phyloP scores from a whole-genome alignment of 2,888 invertebrate species.

The Selenia dentaria region DNA sequence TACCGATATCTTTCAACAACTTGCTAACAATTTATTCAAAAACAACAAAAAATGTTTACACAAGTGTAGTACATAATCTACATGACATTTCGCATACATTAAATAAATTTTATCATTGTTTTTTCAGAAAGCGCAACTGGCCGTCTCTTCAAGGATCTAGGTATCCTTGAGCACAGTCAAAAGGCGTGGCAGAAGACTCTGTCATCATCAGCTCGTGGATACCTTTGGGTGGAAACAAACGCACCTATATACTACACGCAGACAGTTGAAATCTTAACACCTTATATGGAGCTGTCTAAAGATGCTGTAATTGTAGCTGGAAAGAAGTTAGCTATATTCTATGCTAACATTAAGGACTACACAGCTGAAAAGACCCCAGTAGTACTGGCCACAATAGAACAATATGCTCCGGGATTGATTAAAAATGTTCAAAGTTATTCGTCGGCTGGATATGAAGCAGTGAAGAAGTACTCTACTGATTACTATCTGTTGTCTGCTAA shows the following conservation, averaged over 20 bases:
- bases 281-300: slow-evolving; percentile 85
- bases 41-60: no score
- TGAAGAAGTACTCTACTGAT: slow-evolving; percentile 75
- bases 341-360: slow-evolving; percentile 76
- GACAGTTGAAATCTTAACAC: slow-evolving; percentile 81
- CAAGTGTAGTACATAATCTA: no score
- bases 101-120: no score
- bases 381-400: slow-evolving; percentile 82
- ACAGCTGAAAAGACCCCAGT: slow-evolving; percentile 77
- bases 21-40: no score
- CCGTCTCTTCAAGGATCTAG: slow-evolving; percentile 86
- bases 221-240: slow-evolving; percentile 87
- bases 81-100: no score
- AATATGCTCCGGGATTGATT: slow-evolving; percentile 89
- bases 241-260: slow-evolving; percentile 87
- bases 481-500: slow-evolving; percentile 81
- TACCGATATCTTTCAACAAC: no score
- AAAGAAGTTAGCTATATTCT: slow-evolving; percentile 79
- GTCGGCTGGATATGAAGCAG: slow-evolving; percentile 64
- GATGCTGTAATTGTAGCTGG: slow-evolving; percentile 82
- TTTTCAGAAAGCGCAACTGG: slow-evolving; percentile 87
- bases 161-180: slow-evolving; percentile 86
- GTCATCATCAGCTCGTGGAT: slow-evolving; percentile 85
- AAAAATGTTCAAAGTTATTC: slow-evolving; percentile 84
- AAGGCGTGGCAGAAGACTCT: slow-evolving; percentile 85